Conservation (phyloP, 1,140 invertebrate genomes). For the Oncopodura yosiiana region DNA sequence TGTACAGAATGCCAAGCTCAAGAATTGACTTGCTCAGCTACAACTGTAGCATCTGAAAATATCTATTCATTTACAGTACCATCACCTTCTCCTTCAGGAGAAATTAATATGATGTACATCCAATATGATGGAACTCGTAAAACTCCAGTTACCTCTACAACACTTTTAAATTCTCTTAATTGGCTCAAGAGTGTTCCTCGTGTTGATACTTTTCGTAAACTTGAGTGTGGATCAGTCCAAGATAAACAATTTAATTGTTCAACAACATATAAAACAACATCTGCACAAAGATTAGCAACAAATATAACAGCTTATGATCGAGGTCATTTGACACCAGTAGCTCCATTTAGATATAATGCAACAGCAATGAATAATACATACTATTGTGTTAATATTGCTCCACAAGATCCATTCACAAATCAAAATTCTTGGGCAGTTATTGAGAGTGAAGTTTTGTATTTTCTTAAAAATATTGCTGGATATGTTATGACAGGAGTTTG, state of each 20-base stretch:
- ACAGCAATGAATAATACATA: conserved; percentile 8
- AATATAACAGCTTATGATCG: conserved; percentile 12
- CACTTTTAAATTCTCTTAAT: conserved; percentile 10
- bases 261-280: conserved; percentile 15
- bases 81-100: conserved; percentile 1
- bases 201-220: conserved; percentile 12
- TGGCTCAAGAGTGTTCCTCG: conserved; percentile 1
- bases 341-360: conserved; percentile 6
- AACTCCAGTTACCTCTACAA: background rate
- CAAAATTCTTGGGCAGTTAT: conserved; percentile 6
- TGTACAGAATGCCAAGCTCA: too few relatives aligned
- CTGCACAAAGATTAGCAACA: conserved; percentile 2
- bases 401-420: conserved; percentile 17
- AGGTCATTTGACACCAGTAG: conserved; percentile 9
- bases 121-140: conserved; percentile 4
- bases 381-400: conserved; percentile 17
- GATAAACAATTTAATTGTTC: conserved; percentile 1
- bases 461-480: background rate
- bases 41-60: too few relatives aligned
- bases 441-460: background rate
- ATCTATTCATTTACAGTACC: conserved; percentile 9
- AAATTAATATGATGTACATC: conserved; percentile 7
- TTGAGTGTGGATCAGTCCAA: background rate
- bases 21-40: too few relatives aligned
- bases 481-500: conserved; percentile 15